Evolutionary conservation across 2,797 vertebrate genomes (phyloP).

Genomic region (Potorous gilbertii): DNA sequence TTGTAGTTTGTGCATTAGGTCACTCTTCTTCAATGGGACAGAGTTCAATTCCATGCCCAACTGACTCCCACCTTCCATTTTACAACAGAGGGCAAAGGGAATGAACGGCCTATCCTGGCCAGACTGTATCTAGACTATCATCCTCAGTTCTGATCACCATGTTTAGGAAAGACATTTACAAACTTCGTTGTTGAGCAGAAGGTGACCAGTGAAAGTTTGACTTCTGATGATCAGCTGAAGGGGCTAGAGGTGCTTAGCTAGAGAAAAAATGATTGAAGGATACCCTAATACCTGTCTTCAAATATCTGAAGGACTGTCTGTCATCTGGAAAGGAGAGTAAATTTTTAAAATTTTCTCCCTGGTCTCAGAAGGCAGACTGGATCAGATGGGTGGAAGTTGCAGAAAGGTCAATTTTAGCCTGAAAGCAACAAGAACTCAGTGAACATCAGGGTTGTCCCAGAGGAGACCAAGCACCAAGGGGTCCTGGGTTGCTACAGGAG

Average conservation of each 20-base stretch:
- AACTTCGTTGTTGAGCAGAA: not conserved
- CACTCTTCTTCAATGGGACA: not conserved
- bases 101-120: not conserved
- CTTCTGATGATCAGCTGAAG: not conserved
- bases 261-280: not conserved
- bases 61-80: not conserved
- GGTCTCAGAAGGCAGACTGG: not conserved
- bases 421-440: not conserved
- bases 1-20: not conserved
- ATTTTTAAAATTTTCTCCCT: not conserved
- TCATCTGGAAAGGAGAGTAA: not conserved
- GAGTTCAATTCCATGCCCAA: not conserved
- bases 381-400: not conserved
- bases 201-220: not conserved
- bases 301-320: not conserved
- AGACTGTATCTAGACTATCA: not conserved
- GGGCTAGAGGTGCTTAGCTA: not conserved
- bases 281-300: not conserved
- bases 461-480: not conserved
- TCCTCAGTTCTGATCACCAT: not conserved
- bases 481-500: not conserved
- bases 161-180: not conserved
- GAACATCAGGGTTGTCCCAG: not conserved
- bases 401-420: not conserved
- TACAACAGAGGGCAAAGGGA: not conserved